Conservation (phyloP, 2,113 vertebrate species). For the Rhynchomys soricoides region DNA sequence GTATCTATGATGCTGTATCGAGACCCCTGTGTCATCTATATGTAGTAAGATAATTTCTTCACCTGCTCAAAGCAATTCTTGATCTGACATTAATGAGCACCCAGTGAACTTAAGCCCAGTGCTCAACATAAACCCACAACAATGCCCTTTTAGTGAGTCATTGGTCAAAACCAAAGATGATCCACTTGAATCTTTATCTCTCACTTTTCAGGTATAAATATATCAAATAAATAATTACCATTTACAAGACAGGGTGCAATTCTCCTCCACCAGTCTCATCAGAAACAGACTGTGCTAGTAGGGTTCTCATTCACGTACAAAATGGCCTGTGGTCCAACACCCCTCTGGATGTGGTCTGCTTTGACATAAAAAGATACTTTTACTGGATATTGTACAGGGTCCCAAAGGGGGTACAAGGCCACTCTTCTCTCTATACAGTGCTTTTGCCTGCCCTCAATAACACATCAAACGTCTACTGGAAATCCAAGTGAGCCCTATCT, state of each 20-base stretch:
- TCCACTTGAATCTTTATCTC: background rate
- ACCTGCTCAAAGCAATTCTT: background rate
- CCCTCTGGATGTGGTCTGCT: background rate
- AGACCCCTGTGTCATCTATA: background rate
- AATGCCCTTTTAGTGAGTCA: background rate
- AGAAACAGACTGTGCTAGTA: background rate
- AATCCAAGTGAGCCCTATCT: background rate
- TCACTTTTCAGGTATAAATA: constrained; percentile 2
- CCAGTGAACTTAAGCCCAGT: background rate
- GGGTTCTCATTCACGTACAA: background rate
- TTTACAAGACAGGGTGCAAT: background rate
- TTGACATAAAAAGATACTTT: background rate
- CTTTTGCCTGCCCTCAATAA: background rate
- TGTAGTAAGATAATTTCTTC: background rate
- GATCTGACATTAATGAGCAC: background rate
- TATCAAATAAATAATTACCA: constrained; percentile 13
- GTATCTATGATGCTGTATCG: constrained; percentile 15
- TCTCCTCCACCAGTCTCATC: background rate
- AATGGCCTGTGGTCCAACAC: background rate
- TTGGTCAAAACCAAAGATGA: background rate
- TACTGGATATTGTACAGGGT: background rate
- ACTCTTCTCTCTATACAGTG: background rate
- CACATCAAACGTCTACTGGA: background rate
- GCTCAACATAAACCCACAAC: background rate
- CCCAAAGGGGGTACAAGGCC: background rate